Conservation (phyloP, 2,888 invertebrate species). For the Papilio demoleus region DNA sequence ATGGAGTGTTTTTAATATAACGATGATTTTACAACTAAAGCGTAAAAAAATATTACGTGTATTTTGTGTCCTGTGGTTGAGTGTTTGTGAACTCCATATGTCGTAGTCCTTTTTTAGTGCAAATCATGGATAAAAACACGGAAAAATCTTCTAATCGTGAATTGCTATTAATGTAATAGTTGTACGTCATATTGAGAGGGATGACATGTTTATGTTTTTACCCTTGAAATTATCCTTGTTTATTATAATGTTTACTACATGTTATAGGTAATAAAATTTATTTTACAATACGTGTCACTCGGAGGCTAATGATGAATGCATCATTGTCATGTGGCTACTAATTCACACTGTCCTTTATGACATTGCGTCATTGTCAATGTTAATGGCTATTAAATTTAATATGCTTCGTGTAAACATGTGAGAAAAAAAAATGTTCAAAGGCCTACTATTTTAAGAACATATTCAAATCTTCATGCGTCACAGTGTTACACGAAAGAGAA, state of each 20-base stretch:
- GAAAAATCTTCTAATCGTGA: background rate
- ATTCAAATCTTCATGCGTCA: background rate
- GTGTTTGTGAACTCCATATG: background rate
- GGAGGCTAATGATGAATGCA: conserved; percentile 15
- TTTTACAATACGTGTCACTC: conserved; percentile 21
- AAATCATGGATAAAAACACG: background rate
- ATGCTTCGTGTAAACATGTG: background rate
- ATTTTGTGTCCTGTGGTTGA: background rate
- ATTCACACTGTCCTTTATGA: conserved; percentile 38
- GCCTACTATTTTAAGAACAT: background rate
- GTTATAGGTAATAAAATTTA: conserved; percentile 33
- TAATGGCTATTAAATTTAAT: conserved; percentile 27
- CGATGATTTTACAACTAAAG: conserved; percentile 1
- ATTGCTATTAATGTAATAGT: no score
- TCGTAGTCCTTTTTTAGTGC: background rate
- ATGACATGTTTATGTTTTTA: background rate
- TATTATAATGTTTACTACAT: conserved; percentile 23
- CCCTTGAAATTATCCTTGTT: background rate
- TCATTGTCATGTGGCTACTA: conserved; percentile 37
- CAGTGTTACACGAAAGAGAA: conserved; percentile 3
- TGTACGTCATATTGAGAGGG: no score
- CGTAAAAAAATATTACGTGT: background rate
- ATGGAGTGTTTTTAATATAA: conserved; percentile 20
- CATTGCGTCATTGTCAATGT: conserved; percentile 37
- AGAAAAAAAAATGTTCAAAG: background rate